phyloP scores from a whole-genome alignment of 2,113 vertebrate species.

The Sciurus niger region DNA sequence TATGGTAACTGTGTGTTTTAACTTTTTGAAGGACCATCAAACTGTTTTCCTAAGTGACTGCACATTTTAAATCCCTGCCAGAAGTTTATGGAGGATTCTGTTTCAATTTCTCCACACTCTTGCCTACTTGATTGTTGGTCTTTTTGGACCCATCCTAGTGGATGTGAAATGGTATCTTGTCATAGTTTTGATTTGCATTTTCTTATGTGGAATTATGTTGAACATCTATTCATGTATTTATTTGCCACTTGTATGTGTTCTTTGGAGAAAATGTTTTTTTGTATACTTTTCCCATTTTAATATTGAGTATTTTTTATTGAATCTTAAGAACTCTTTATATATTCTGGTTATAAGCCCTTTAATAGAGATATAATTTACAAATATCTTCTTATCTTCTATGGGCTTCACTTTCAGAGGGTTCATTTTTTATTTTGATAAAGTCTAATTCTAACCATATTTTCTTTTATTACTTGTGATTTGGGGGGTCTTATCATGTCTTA shows the following conservation, averaged over 20 bases:
- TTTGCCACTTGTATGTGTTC: neutral
- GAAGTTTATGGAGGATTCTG: neutral
- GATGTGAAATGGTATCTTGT: neutral
- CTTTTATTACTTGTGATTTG: neutral
- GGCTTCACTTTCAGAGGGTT: slow-evolving; percentile 1
- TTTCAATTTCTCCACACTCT: neutral
- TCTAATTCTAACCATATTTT: neutral
- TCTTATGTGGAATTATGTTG: neutral
- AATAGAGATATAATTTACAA: neutral
- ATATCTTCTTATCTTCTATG: neutral
- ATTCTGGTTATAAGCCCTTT: neutral
- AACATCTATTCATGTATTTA: slow-evolving; percentile 1
- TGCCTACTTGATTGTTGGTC: neutral
- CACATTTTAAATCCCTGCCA: neutral
- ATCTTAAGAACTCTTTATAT: neutral
- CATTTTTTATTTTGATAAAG: slow-evolving; percentile 47
- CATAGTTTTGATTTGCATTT: slow-evolving; percentile 60
- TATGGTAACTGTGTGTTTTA: neutral
- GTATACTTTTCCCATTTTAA: slow-evolving; percentile 20
- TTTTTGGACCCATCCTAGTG: neutral
- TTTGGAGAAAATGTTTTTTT: slow-evolving; percentile 54
- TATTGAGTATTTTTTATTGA: slow-evolving; percentile 28
- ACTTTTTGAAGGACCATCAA: neutral
- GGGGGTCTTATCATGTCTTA: neutral
- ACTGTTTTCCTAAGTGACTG: neutral